Evolutionary conservation across 2,888 invertebrate genomes (phyloP).

Genomic region (Priocnemis perturbator): DNA sequence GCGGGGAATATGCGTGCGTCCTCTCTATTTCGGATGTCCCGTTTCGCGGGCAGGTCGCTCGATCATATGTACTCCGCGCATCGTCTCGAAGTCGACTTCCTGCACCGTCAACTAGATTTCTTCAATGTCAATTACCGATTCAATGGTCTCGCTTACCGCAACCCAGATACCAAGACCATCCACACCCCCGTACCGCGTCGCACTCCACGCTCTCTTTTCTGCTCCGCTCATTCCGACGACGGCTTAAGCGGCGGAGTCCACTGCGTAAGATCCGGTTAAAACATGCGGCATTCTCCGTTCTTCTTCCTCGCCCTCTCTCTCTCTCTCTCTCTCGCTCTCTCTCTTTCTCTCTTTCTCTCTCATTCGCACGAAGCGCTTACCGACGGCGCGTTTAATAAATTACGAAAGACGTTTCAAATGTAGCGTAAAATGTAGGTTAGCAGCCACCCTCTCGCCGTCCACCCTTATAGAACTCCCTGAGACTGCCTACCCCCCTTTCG

Average conservation of each 20-base stretch:
- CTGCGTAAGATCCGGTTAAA: slow-evolving; percentile 28
- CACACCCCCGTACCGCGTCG: no score
- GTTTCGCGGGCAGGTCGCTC: no score
- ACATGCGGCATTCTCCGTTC: slow-evolving; percentile 13
- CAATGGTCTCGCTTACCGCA: no score
- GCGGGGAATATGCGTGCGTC: slow-evolving; percentile 1
- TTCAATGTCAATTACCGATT: no score
- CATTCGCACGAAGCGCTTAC: slow-evolving; percentile 21
- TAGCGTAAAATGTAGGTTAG: slow-evolving; percentile 69
- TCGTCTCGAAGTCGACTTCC: no score
- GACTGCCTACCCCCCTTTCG: slow-evolving; percentile 31
- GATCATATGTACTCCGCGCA: no score
- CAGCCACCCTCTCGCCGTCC: slow-evolving; percentile 37
- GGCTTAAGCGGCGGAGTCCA: slow-evolving; percentile 20
- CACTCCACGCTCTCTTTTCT: not conserved
- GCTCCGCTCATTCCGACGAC: not conserved
- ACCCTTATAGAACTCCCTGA: slow-evolving; percentile 14
- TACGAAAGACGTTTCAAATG: slow-evolving; percentile 61
- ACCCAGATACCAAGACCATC: no score
- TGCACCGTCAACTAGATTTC: no score
- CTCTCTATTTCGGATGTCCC: no score
- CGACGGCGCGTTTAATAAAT: slow-evolving; percentile 53
- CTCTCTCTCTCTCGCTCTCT: not conserved
- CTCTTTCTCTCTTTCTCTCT: no score
- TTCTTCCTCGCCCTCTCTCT: no score